Percentiles rank a stretch among this genome's conserved stretches.
These are phyloP conservation scores for Erebia ligea DNA, from an alignment of 2,888 invertebrate species.

Conservation along the genomic window DNA sequence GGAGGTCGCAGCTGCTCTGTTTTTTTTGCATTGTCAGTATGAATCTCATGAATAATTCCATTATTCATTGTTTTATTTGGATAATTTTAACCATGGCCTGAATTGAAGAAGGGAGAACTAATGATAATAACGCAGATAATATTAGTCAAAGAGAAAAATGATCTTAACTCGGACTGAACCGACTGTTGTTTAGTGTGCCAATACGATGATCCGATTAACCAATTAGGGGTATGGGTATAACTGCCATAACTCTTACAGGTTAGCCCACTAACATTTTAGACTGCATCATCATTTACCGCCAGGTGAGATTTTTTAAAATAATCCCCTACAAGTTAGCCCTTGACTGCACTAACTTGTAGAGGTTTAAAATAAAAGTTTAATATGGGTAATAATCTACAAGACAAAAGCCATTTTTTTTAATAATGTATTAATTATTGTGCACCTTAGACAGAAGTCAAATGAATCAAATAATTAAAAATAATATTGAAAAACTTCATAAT, in stretches of 20 bases:
- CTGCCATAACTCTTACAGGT: too few relatives aligned
- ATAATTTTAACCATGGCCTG: conserved; percentile 14
- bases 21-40: conserved; percentile 25
- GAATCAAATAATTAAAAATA: not conserved
- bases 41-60: conserved; percentile 25
- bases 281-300: too few relatives aligned
- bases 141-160: not conserved
- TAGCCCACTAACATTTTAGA: too few relatives aligned
- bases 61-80: conserved; percentile 24
- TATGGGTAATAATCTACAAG: too few relatives aligned
- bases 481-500: not conserved
- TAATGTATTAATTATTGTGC: too few relatives aligned
- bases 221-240: too few relatives aligned
- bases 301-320: too few relatives aligned
- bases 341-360: too few relatives aligned
- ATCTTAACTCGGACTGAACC: not conserved
- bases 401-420: too few relatives aligned
- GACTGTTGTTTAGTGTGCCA: not conserved
- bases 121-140: not conserved
- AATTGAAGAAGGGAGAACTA: conserved; percentile 10
- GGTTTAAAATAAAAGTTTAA: too few relatives aligned
- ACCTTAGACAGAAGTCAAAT: not conserved
- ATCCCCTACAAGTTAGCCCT: too few relatives aligned
- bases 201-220: too few relatives aligned
- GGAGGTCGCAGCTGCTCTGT: conserved; percentile 24